phyloP scores from a whole-genome alignment of 2,113 vertebrate genomes.

The Lepus americanus region DNA sequence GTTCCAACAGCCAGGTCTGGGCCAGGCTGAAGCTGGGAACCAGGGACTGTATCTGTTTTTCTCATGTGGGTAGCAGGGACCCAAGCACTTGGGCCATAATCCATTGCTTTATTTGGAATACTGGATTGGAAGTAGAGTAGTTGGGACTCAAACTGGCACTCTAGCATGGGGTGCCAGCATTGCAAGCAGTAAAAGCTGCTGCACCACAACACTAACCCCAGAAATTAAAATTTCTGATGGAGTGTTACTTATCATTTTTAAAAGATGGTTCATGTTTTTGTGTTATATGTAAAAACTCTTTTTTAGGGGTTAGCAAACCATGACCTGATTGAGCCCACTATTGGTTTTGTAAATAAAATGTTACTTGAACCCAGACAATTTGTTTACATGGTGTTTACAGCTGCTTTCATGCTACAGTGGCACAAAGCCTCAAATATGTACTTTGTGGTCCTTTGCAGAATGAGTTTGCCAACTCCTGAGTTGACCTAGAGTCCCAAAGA shows the following conservation, averaged over 20 bases:
- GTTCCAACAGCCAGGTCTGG: no score
- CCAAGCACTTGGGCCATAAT: no score
- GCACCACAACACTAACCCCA: neutral
- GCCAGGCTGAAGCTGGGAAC: no score
- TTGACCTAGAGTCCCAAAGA: neutral
- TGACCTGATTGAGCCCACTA: neutral
- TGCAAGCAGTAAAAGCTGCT: no score
- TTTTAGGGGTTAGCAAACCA: neutral
- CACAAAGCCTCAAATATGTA: neutral
- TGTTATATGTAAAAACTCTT: conserved; percentile 21
- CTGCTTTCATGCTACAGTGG: neutral
- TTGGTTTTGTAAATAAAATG: conserved; percentile 42
- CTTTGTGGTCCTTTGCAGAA: neutral
- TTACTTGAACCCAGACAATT: neutral
- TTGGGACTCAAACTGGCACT: no score
- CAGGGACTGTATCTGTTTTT: no score
- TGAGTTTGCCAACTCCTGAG: neutral
- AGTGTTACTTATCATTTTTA: conserved; percentile 4
- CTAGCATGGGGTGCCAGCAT: no score
- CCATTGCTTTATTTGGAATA: no score
- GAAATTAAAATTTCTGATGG: conserved; percentile 33
- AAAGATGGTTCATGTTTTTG: neutral
- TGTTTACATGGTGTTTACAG: neutral
- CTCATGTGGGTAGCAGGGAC: no score
- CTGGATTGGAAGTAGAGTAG: no score